Conservation (phyloP, 2,888 invertebrate species). For the Augiades crinisus region DNA sequence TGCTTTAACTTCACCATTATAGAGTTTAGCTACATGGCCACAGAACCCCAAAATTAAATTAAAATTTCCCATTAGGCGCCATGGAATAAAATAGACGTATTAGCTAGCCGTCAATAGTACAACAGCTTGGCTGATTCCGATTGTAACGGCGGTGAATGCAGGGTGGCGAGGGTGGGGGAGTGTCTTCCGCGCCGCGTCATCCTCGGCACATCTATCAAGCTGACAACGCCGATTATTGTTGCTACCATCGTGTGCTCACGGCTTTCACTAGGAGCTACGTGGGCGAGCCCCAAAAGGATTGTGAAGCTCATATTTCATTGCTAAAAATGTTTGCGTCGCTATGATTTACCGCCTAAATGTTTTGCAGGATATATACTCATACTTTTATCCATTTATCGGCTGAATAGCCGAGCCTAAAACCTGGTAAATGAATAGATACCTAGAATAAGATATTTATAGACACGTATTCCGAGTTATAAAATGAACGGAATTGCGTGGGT, state of each 20-base stretch:
- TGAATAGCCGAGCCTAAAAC: background rate
- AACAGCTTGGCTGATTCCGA: slow-evolving; percentile 10
- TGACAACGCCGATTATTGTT: slow-evolving; percentile 66
- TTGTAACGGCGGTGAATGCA: slow-evolving; percentile 36
- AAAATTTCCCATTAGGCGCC: too few species aligned
- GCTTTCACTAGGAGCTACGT: slow-evolving; percentile 50
- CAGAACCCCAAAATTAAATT: too few species aligned
- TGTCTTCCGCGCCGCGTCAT: slow-evolving; percentile 60
- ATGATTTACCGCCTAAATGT: slow-evolving; percentile 16
- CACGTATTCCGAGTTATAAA: background rate
- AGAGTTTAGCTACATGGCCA: too few species aligned
- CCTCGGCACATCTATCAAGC: slow-evolving; percentile 62
- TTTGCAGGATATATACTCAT: slow-evolving; percentile 11
- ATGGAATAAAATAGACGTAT: too few species aligned
- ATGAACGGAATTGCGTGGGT: background rate
- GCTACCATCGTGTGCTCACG: slow-evolving; percentile 48
- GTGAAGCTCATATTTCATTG: slow-evolving; percentile 41
- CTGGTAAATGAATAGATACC: background rate
- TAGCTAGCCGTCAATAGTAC: slow-evolving; percentile 1
- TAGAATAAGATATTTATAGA: background rate
- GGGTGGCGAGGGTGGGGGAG: slow-evolving; percentile 34
- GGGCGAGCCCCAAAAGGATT: slow-evolving; percentile 44
- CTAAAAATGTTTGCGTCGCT: slow-evolving; percentile 20
- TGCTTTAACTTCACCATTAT: too few species aligned
- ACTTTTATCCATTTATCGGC: slow-evolving; percentile 7